phyloP scores from a whole-genome alignment of 2,888 invertebrate genomes.

The Cyaniris semiargus region DNA sequence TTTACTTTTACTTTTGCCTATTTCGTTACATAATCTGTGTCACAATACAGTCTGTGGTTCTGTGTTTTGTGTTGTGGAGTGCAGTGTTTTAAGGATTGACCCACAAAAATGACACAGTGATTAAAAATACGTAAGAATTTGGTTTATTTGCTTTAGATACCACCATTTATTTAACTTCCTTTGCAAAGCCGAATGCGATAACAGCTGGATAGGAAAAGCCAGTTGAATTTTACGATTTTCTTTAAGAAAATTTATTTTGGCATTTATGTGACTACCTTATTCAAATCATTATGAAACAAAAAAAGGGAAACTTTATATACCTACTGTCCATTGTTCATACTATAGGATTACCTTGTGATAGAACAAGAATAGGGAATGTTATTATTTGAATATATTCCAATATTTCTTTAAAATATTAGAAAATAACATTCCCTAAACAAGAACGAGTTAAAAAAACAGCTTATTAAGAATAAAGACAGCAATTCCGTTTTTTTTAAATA shows the following conservation, averaged over 20 bases:
- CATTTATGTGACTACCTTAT: background rate
- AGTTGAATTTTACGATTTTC: background rate
- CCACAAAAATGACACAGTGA: slow-evolving; percentile 8
- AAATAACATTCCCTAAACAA: no score
- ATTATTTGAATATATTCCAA: no score
- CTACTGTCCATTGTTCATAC: no score
- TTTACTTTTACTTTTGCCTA: slow-evolving; percentile 50
- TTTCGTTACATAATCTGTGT: slow-evolving; percentile 42
- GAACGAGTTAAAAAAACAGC: no score
- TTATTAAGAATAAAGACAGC: no score
- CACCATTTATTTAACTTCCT: background rate
- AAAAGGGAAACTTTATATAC: no score
- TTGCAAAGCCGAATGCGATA: background rate
- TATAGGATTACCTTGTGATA: no score
- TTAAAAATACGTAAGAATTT: slow-evolving; percentile 4
- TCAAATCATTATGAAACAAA: no score
- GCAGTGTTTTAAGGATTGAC: slow-evolving; percentile 14
- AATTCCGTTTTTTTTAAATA: no score
- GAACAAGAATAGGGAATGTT: no score
- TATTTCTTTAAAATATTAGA: no score
- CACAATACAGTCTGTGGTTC: slow-evolving; percentile 33
- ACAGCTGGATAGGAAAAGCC: background rate
- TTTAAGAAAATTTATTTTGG: background rate
- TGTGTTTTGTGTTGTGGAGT: slow-evolving; percentile 28
- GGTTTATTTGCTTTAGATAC: slow-evolving; percentile 17